Evolutionary conservation across 2,797 vertebrate species (phyloP), one percentile per base, ranked within the genome.

Genomic region (Lagodon rhomboides): DNA sequence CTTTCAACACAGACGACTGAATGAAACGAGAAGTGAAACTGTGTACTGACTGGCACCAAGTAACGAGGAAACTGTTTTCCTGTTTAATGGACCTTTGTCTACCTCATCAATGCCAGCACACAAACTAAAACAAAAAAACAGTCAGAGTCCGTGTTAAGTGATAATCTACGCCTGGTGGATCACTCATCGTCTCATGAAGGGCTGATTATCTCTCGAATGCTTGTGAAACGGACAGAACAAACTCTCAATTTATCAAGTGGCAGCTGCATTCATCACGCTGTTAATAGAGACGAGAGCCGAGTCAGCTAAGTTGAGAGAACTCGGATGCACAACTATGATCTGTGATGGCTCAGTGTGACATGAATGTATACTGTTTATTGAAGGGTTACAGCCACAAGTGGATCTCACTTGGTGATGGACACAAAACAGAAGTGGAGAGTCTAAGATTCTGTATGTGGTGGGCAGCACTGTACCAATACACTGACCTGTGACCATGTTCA

Each of bases 181-280:
- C 82, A 46, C 41, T 63, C 20, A 1, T 67, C 20, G 1, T 67
- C 81, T 73, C 30, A 83, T 91, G 74, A 91, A 92, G 82, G 78
- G 59, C 61, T 59, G 20, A 89, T 92, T 92, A 89, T 93, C 71
- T 85, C 73, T 56, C 0, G 5, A 77, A n/a, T 62, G 66, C 64
- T 87, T 67, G 54, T 60, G 47, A 91, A 83, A 80, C 1, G 4
- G 43, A 76, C 61, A 62, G 58, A 87, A 86, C 74, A 85, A 86
- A 80, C 73, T 75, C 60, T 79, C 63, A 64, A 51, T 87, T 86
- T 67, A 87, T 77, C 30, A 47, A 79, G 77, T 13, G 75, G 54
- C 91, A 91, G 90, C 90, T 89, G 91, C 74, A 63, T 79, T 62
- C 23, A 56, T 75, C 59, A 63, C n/a, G 58, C 34, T 67, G 80